A percentile compares a stretch with the other conserved stretches of the same genome.
phyloP scores from a whole-genome alignment of 2,113 vertebrate species.

The Calonectris borealis region DNA sequence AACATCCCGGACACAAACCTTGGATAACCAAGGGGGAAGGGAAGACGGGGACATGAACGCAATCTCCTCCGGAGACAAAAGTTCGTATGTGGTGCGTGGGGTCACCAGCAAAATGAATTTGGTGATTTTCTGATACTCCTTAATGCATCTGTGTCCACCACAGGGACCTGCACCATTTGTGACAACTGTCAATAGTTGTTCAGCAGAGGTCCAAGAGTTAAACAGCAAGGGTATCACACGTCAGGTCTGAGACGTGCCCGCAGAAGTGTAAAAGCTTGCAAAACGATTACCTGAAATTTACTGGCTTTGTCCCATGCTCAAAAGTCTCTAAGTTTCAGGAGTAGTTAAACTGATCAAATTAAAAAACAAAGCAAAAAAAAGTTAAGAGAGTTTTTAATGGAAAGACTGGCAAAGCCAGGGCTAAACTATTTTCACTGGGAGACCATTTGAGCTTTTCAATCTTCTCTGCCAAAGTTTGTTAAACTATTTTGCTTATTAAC shows the following conservation, averaged over 20 bases:
- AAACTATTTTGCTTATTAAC: conserved; percentile 54
- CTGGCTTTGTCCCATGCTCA: not conserved
- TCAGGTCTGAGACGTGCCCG: not conserved
- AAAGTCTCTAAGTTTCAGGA: not conserved
- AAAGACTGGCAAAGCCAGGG: not conserved
- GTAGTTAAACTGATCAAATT: not conserved
- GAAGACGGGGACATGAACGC: not conserved
- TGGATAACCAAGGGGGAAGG: not conserved
- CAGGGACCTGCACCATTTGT: not conserved
- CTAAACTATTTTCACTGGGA: not conserved
- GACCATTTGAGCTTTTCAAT: not conserved
- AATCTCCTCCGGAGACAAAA: not conserved
- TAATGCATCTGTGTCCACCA: not conserved
- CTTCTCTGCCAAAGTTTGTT: conserved; percentile 44
- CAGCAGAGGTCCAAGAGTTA: not conserved
- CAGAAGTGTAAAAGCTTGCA: conserved; percentile 7
- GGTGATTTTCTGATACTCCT: not conserved
- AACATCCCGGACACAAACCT: not conserved
- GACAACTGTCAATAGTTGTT: not conserved
- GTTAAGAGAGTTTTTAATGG: not conserved
- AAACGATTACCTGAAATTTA: not conserved
- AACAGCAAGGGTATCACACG: not conserved
- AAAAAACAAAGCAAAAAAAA: conserved; percentile 16
- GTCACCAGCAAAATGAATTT: not conserved
- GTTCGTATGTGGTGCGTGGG: fast-evolving